phyloP scores from a whole-genome alignment of 2,113 vertebrate species.

The Anas platyrhynchos region DNA sequence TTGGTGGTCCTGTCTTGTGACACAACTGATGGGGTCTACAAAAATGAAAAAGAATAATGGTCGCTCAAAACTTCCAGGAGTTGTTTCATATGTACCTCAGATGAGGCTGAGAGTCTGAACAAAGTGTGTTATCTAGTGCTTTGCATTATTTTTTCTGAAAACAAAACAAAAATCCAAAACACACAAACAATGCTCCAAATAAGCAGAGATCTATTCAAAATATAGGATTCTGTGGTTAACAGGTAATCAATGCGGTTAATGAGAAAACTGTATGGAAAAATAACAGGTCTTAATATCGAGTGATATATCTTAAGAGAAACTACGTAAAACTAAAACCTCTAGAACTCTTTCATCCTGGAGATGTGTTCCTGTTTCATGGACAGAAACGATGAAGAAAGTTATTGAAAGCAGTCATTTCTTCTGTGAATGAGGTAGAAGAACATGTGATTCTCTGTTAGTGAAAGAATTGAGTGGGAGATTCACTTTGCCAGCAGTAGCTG shows the following conservation, averaged over 20 bases:
- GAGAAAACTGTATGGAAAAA: background rate
- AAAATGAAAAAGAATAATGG: background rate
- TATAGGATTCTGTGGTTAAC: background rate
- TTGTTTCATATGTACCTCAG: background rate
- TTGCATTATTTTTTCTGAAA: background rate
- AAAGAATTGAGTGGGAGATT: background rate
- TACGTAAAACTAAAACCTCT: background rate
- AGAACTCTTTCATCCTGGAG: background rate
- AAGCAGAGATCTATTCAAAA: background rate
- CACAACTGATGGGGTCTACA: background rate
- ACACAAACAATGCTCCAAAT: background rate
- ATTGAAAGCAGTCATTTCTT: background rate
- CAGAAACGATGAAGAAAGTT: background rate
- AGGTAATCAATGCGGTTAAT: background rate
- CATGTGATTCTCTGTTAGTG: background rate
- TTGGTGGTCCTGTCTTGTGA: background rate
- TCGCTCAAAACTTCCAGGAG: background rate
- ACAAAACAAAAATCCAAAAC: background rate
- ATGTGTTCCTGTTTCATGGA: background rate
- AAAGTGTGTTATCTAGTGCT: background rate
- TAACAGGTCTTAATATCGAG: background rate
- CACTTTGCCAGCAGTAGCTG: background rate
- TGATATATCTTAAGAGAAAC: background rate
- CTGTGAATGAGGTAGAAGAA: background rate
- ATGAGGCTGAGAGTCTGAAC: background rate